These are phyloP conservation scores for Falco columbarius DNA, from an alignment of 2,797 vertebrate species.

Conservation along the genomic window DNA sequence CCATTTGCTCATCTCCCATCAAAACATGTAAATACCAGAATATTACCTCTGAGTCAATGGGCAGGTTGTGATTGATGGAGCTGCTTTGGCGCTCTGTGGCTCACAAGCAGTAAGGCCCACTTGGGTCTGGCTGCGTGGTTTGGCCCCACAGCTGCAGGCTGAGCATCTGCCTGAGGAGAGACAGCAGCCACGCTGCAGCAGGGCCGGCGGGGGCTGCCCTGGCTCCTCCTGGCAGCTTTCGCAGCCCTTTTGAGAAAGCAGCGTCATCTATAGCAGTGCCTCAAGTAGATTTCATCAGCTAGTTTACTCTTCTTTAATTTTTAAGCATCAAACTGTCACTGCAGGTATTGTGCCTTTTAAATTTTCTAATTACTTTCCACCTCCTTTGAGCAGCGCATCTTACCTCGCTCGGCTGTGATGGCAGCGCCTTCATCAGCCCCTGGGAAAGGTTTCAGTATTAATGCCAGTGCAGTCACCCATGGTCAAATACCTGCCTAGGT, in stretches of 20 bases:
- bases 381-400: neutral
- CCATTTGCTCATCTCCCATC: neutral
- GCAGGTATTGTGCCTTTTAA: neutral
- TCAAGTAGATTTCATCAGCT: neutral
- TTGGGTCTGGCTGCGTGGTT: neutral
- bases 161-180: neutral
- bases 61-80: neutral
- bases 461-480: neutral
- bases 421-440: neutral
- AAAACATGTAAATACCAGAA: neutral
- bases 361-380: neutral
- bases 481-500: neutral
- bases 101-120: neutral
- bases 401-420: neutral
- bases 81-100: neutral
- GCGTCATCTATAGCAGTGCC: neutral
- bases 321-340: neutral
- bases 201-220: fast-evolving
- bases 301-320: neutral
- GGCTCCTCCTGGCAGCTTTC: neutral
- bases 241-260: neutral
- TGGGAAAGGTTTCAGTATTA: neutral
- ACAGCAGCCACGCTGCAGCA: no score
- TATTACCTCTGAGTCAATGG: neutral
- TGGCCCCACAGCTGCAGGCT: neutral